Percentiles rank a stretch among this genome's conserved stretches.
phyloP scores from a whole-genome alignment of 2,113 vertebrate species.

The Paracanthobrama guichenoti region DNA sequence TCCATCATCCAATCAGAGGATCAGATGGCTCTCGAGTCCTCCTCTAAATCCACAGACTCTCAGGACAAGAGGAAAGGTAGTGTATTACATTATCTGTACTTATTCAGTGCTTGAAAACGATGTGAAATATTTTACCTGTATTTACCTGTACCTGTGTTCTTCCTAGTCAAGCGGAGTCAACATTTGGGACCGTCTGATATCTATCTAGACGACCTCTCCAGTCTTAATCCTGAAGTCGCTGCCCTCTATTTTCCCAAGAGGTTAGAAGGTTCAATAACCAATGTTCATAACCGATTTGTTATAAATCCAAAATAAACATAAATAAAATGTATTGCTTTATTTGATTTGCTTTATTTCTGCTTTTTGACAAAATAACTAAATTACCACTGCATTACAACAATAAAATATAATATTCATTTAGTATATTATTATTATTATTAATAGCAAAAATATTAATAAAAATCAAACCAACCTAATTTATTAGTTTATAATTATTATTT shows the following conservation, averaged over 20 bases:
- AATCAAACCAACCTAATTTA: not conserved
- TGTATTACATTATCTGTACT: not conserved
- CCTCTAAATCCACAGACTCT: constrained; percentile 52
- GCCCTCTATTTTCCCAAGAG: constrained; percentile 84
- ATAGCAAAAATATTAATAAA: no score
- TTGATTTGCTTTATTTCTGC: not conserved
- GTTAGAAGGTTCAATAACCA: constrained; percentile 63
- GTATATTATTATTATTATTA: no score
- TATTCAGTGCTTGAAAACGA: not conserved
- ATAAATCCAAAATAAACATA: not conserved
- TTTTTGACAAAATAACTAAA: no score
- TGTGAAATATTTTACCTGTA: not conserved
- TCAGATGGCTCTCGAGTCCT: constrained; percentile 32
- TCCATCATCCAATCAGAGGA: constrained; percentile 48
- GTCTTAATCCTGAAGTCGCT: constrained; percentile 76
- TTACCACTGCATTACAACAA: no score
- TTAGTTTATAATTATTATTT: not conserved
- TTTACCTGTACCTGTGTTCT: no score
- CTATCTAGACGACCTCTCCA: constrained; percentile 83
- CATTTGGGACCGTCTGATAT: constrained; percentile 80
- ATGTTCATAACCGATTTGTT: not conserved
- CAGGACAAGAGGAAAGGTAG: constrained; percentile 73
- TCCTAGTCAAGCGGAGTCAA: constrained; percentile 75
- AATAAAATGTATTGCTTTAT: not conserved
- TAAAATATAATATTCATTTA: no score